Evolutionary conservation across 2,888 invertebrate species (phyloP), one percentile per base, ranked within the genome.

Genomic region (Synanthedon vespiformis): DNA sequence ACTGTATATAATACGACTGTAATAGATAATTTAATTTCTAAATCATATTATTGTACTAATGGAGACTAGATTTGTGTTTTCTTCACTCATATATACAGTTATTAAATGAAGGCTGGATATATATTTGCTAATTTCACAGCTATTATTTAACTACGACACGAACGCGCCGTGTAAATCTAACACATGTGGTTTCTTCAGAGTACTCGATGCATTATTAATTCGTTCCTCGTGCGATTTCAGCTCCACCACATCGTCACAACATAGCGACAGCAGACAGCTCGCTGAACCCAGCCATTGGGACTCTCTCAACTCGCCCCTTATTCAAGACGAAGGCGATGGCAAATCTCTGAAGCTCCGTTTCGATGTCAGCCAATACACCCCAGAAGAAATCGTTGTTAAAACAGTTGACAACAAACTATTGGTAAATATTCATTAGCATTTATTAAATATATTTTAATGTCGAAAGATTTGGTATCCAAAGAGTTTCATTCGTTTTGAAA

Each of bases 371-470:
- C 97, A 98, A 85, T 99, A 98, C 88, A 94, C 95, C 54, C 95
- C 95, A 51, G 99, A 99, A 84, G 98, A 99, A 89, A 97, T 98
- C 76, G 96, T 97, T 74, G 98, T 99, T 61, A 98, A 98, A 89
- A 99, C 98, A 60, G 96, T 98, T 64, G 98, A 98, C 89, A 98
- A 98, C 89, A 96, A 97, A 90, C 90, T 99, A 75, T 89, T 96
- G 92, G 96, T 96, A 79, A 91, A 92, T 83, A 51, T 50, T n/a
- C 10, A 44, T 14, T 8, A 41, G 6, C n/a, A n/a, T 41, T 44
- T 44, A 47, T 18, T 40, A 22, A 27, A 27, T 27, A 8, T 27
- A 27, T 27, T 8, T 27, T 27, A 22, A 27, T 27, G 8, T 27
- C 6, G 48, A 12, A 52, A 14, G 27, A 22, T 40, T 34, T 10